These are phyloP conservation scores for Lagopus leucura DNA, from an alignment of 2,113 vertebrate genomes.

Conservation along the genomic window DNA sequence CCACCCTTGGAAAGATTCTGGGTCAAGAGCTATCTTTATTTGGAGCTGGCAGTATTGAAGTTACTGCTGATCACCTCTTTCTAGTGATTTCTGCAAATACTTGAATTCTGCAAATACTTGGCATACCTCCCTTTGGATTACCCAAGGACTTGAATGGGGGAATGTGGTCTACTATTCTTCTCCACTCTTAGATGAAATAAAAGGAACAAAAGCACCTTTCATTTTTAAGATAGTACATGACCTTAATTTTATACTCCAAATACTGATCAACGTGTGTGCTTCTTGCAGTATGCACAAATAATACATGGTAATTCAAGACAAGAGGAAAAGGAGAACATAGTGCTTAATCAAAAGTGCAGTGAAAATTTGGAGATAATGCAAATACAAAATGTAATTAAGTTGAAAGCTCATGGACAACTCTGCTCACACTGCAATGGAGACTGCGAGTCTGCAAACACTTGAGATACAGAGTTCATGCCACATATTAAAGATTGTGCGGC, in stretches of 20 bases:
- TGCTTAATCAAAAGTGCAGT: neutral
- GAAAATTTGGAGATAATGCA: conserved; percentile 2
- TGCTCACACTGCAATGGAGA: neutral
- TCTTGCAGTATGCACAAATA: neutral
- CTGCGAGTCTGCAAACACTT: neutral
- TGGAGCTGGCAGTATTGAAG: neutral
- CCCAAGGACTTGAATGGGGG: neutral
- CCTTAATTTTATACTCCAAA: neutral
- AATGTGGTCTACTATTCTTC: neutral
- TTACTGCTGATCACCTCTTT: neutral
- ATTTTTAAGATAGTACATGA: neutral
- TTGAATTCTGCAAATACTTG: neutral
- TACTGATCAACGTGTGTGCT: rapidly evolving
- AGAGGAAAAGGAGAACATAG: neutral
- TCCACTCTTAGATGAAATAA: neutral
- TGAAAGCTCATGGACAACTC: neutral
- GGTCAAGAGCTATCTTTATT: neutral
- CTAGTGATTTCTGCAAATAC: neutral
- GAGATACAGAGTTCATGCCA: neutral
- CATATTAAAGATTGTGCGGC: neutral
- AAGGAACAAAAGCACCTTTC: conserved; percentile 10
- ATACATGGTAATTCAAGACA: neutral
- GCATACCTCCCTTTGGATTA: neutral
- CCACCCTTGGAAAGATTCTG: neutral
- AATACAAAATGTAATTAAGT: neutral